Percentiles rank a stretch among this genome's conserved stretches.
Evolutionary conservation across 2,797 vertebrate genomes (phyloP).

Genomic region (Crenichthys baileyi): DNA sequence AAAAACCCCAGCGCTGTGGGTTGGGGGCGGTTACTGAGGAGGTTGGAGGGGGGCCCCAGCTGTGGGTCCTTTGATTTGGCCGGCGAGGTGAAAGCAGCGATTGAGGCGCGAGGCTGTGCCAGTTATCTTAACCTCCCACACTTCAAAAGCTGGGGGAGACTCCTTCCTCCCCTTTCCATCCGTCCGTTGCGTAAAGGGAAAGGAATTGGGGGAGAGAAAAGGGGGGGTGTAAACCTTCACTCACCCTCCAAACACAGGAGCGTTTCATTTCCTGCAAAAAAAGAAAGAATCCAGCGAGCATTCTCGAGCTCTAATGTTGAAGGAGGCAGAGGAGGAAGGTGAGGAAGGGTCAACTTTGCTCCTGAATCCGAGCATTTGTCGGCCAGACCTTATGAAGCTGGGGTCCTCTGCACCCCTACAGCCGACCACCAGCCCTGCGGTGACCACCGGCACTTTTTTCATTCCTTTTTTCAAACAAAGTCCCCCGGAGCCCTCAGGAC

Average conservation of each 20-base stretch:
- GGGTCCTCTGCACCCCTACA: slow-evolving; percentile 77
- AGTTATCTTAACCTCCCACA: slow-evolving; percentile 90
- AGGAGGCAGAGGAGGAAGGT: slow-evolving; percentile 60
- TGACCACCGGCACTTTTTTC: slow-evolving; percentile 26
- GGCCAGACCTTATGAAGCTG: slow-evolving; percentile 81
- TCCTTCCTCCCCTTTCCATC: slow-evolving; percentile 37
- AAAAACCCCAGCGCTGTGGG: slow-evolving; percentile 28
- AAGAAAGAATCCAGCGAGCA: slow-evolving; percentile 72
- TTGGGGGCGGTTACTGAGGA: slow-evolving; percentile 33
- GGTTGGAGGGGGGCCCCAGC: slow-evolving; percentile 71
- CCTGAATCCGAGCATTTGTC: slow-evolving; percentile 86
- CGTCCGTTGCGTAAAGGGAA: slow-evolving; percentile 46
- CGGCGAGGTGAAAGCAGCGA: slow-evolving; percentile 72
- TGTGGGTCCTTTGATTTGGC: slow-evolving; percentile 81
- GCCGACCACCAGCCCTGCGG: slow-evolving; percentile 60
- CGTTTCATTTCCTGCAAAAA: slow-evolving; percentile 86
- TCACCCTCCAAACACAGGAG: slow-evolving; percentile 84
- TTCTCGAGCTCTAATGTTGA: slow-evolving; percentile 83
- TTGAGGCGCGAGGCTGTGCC: slow-evolving; percentile 77
- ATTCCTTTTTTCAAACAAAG: slow-evolving; percentile 26
- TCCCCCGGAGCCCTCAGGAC: slow-evolving; percentile 62
- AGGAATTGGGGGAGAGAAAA: slow-evolving; percentile 43
- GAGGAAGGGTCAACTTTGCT: slow-evolving; percentile 78
- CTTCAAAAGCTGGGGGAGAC: slow-evolving; percentile 81
- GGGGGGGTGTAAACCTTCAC: slow-evolving; percentile 63